These are phyloP conservation scores for Parazoanthus swiftii DNA, from an alignment of 92 coral and sea anemone genomes.

Conservation along the genomic window DNA sequence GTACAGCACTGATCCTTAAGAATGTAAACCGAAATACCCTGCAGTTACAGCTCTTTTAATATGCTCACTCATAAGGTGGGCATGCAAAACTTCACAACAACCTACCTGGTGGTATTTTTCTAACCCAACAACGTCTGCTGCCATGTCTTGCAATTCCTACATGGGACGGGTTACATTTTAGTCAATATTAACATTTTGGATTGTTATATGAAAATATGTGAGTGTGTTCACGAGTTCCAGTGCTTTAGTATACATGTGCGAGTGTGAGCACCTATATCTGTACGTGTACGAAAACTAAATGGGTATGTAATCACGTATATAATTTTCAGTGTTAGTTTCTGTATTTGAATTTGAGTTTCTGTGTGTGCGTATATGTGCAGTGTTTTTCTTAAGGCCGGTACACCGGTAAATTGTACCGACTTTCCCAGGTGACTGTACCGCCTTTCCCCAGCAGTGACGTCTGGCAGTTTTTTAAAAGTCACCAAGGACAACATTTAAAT, in stretches of 20 bases:
- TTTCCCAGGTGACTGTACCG: too few relatives aligned
- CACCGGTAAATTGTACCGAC: too few relatives aligned
- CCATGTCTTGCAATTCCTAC: conserved; percentile 96
- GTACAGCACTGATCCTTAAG: too few relatives aligned
- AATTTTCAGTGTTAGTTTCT: neutral
- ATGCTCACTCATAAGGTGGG: neutral
- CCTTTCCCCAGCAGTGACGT: too few relatives aligned
- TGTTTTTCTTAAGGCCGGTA: too few relatives aligned
- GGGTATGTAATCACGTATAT: too few relatives aligned
- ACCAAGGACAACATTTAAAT: too few relatives aligned
- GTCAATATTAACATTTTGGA: neutral
- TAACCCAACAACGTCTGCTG: conserved; percentile 90
- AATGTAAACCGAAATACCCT: neutral
- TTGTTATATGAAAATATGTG: neutral
- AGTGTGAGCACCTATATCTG: neutral
- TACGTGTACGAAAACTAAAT: too few relatives aligned
- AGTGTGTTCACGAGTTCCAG: too few relatives aligned
- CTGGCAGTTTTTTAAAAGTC: too few relatives aligned
- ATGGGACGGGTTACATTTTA: neutral
- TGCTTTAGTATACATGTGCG: neutral
- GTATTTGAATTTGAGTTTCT: neutral
- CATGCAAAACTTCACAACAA: neutral
- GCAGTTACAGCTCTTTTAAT: neutral
- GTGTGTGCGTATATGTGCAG: too few relatives aligned
- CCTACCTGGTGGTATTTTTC: conserved; percentile 88